A percentile compares a stretch with the other conserved stretches of the same genome.
Conservation (phyloP, 2,797 vertebrate genomes). For the Rhinoraja longicauda region DNA sequence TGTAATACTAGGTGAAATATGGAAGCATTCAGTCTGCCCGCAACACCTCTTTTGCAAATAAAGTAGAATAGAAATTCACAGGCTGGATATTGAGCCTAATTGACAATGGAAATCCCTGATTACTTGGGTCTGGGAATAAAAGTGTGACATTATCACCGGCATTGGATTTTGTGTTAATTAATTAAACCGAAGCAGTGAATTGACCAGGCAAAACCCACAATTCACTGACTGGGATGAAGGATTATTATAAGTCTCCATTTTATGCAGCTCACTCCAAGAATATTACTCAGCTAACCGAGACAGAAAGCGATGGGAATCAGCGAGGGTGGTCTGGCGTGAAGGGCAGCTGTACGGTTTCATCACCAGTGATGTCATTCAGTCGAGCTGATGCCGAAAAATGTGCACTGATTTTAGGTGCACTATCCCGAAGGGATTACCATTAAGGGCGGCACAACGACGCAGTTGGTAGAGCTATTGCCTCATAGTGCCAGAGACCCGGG, state of each 20-base stretch:
- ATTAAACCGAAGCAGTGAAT: background rate
- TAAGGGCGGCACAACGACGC: too few relatives aligned
- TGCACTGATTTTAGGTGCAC: background rate
- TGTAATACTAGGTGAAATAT: background rate
- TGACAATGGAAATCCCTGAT: background rate
- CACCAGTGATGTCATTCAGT: background rate
- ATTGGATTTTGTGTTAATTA: background rate
- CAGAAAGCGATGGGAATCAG: background rate
- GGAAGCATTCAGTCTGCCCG: background rate
- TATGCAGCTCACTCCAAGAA: background rate
- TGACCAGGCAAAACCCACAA: background rate
- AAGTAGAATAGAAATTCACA: background rate
- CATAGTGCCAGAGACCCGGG: too few relatives aligned
- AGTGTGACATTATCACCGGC: background rate
- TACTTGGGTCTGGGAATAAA: background rate
- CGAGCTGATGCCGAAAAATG: too few relatives aligned
- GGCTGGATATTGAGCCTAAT: background rate
- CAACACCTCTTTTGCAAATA: too few relatives aligned
- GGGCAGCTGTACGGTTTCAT: background rate
- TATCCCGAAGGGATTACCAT: background rate
- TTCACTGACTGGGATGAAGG: background rate
- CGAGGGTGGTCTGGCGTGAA: background rate
- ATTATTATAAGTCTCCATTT: slow-evolving; percentile 15
- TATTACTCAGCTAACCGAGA: background rate
- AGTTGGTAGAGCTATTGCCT: too few relatives aligned